Evolutionary conservation across 2,888 invertebrate genomes (phyloP).

Genomic region (Cremastinae sp.): DNA sequence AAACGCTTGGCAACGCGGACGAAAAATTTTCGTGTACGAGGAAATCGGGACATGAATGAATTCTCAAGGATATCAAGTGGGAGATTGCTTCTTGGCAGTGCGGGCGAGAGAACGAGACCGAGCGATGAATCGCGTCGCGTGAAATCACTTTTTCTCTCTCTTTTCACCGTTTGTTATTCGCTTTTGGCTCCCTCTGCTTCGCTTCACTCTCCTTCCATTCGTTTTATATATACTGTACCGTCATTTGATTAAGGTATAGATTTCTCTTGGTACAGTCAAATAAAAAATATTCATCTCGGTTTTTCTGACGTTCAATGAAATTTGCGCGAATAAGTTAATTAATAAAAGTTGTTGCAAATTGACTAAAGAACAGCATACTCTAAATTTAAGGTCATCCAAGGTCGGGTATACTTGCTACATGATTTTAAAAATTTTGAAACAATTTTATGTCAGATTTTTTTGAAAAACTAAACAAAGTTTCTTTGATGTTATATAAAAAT

Average conservation of each 20-base stretch:
- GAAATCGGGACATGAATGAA: constrained; percentile 62
- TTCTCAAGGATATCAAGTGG: constrained; percentile 49
- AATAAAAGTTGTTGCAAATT: too few relatives aligned
- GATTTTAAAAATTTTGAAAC: too few relatives aligned
- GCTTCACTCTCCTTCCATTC: not conserved
- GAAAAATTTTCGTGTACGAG: constrained; percentile 20
- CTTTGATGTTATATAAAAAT: too few relatives aligned
- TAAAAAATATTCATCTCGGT: too few relatives aligned
- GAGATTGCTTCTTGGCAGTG: constrained; percentile 57
- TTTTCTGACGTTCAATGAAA: too few relatives aligned
- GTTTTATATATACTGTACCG: not conserved
- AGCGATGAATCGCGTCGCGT: constrained; percentile 50
- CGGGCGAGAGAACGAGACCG: not conserved
- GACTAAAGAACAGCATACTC: too few relatives aligned
- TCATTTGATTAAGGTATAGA: constrained; percentile 9
- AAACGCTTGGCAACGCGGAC: constrained; percentile 1
- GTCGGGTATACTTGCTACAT: too few relatives aligned
- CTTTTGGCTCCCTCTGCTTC: constrained; percentile 34
- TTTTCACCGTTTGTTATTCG: constrained; percentile 26
- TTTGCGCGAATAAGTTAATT: too few relatives aligned
- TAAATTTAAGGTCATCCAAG: too few relatives aligned
- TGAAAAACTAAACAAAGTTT: too few relatives aligned
- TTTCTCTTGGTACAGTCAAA: too few relatives aligned
- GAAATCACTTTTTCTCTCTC: constrained; percentile 1
- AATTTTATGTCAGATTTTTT: too few relatives aligned